Evolutionary conservation across 1,140 invertebrate genomes (phyloP), one percentile per base, ranked within the genome.

Genomic region (Tyrophagus putrescentiae): DNA sequence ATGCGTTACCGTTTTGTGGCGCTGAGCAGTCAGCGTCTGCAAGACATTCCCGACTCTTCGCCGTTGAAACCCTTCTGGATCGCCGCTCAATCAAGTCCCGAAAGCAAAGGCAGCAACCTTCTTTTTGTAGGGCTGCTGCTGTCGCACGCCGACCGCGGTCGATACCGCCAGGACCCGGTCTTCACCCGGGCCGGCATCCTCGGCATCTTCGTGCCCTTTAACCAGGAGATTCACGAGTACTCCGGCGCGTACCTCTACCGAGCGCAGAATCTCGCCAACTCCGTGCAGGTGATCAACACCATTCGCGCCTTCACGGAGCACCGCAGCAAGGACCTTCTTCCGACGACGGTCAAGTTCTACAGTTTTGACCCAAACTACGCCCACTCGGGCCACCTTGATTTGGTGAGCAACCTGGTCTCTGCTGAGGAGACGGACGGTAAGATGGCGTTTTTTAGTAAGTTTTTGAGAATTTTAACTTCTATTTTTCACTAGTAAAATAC

Each of bases 251-350:
- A 39, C 21, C 36, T 39, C 36, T 48, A 6, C 7, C 23, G 21
- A 9, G 45, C 45, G 9, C 45, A 18, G 7, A 7, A 7, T 6
- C 23, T 48, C 21, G 7, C 7, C 7, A 48, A 48, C 31, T 6
- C 21, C 7, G 45, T 9, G 18, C 45, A 48, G 31, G 45, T 48
- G 21, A 29, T 48, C 7, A 48, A 48, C 7, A 48, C 45, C 7
- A 48, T 48, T 48, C 45, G 45, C 9, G 45, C 45, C 7, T 25
- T 48, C 45, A 48, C 45, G 7, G 31, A 48, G 7, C 21, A 48
- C 7, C 23, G 13, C 6, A 6, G 21, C 23, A 7, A 21, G 7
- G 45, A 48, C 18, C 31, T 7, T 48, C 13, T 29, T 21, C 45
- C 45, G 31, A 48, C 45, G 9, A 29, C 18, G 7, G 45, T 48